A percentile compares a stretch with the other conserved stretches of the same genome.
Conservation (phyloP, 2,113 vertebrate genomes). For the Gobio gobio region DNA sequence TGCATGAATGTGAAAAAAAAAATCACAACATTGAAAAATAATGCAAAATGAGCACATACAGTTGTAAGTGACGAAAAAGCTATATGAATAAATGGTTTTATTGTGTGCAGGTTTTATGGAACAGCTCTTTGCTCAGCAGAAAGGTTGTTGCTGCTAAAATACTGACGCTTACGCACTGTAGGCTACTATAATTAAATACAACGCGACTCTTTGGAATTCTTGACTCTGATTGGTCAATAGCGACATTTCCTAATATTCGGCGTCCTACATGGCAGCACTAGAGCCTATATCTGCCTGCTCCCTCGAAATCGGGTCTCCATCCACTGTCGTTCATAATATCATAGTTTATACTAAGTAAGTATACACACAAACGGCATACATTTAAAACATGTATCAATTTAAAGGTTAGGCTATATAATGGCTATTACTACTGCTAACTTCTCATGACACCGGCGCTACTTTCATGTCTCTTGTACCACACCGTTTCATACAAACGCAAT, state of each 20-base stretch:
- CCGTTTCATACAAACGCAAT: too few species aligned
- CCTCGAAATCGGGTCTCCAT: background rate
- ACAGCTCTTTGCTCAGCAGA: background rate
- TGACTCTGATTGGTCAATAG: background rate
- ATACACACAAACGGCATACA: too few species aligned
- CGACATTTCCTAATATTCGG: background rate
- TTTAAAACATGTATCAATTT: too few species aligned
- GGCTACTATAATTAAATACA: background rate
- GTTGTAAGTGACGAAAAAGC: background rate
- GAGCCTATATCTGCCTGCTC: background rate
- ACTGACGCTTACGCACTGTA: background rate
- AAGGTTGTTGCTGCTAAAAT: background rate
- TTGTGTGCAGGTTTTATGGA: background rate
- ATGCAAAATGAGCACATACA: background rate
- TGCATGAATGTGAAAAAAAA: background rate
- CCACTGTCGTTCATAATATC: background rate
- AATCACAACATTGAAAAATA: background rate
- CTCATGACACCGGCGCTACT: too few species aligned
- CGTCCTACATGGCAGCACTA: background rate
- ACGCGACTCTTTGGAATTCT: background rate
- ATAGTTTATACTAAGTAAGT: too few species aligned
- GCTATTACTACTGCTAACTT: too few species aligned
- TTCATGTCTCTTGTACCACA: too few species aligned
- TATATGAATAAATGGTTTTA: background rate
- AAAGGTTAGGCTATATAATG: too few species aligned